Conservation (phyloP, 2,113 vertebrate genomes). For the Dasyprocta punctata region DNA sequence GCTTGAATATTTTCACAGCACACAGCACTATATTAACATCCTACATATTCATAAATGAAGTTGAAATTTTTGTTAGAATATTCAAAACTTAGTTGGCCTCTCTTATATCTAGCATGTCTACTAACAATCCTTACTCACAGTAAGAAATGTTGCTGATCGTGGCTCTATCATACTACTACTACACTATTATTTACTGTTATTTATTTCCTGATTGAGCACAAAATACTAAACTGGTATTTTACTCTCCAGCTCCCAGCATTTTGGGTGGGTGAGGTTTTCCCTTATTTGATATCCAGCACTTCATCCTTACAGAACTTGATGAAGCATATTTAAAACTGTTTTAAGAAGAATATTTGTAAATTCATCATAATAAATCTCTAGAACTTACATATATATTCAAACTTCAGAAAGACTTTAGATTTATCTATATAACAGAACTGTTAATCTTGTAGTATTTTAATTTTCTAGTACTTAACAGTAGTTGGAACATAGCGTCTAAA, state of each 20-base stretch:
- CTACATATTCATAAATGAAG: background rate
- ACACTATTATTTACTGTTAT: background rate
- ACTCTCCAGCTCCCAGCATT: background rate
- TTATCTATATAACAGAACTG: background rate
- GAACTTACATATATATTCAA: conserved; percentile 13
- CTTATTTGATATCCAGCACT: conserved; percentile 15
- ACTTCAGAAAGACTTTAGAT: conserved; percentile 34
- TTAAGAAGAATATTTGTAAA: conserved; percentile 25
- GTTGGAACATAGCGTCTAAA: background rate
- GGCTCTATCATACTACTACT: background rate
- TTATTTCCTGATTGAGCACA: background rate
- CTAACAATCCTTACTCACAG: background rate
- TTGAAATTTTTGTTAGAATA: background rate
- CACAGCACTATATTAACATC: background rate
- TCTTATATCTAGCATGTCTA: background rate
- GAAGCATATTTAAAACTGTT: background rate
- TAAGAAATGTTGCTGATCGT: background rate
- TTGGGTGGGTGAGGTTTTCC: background rate
- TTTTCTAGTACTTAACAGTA: conserved; percentile 24
- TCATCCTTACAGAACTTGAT: background rate
- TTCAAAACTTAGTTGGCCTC: background rate
- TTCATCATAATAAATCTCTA: conserved; percentile 14
- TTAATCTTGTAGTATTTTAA: background rate
- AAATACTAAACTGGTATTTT: background rate
- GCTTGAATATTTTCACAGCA: background rate